A percentile compares a stretch with the other conserved stretches of the same genome.
Conservation (phyloP, 2,797 vertebrate species). For the Parauchenoglanis punctatus region DNA sequence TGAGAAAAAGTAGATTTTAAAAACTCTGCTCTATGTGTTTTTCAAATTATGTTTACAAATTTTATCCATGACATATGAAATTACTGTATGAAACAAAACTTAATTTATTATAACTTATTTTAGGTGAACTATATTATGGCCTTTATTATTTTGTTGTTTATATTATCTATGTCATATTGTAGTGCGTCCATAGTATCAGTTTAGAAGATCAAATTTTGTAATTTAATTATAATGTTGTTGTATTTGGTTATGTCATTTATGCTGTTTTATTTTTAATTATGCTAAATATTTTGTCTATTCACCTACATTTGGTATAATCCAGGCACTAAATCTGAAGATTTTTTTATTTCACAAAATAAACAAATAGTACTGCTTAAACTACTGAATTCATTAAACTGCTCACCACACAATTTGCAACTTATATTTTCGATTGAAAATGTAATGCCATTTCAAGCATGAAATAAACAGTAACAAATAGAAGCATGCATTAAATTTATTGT, state of each 20-base stretch:
- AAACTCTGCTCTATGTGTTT: background rate
- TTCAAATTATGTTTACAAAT: background rate
- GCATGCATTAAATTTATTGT: background rate
- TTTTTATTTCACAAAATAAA: background rate
- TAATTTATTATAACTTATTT: background rate
- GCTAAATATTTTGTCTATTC: background rate
- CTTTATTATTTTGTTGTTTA: background rate
- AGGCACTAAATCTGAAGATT: background rate
- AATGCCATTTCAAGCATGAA: background rate
- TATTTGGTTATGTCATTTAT: background rate
- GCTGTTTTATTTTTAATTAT: background rate
- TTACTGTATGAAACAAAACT: background rate
- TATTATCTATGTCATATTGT: background rate
- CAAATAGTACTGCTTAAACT: too few relatives aligned
- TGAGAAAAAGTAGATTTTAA: background rate
- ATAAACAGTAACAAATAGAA: background rate
- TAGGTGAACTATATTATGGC: background rate
- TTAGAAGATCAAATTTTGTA: background rate
- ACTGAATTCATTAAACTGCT: too few relatives aligned
- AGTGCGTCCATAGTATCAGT: background rate
- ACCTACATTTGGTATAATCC: background rate
- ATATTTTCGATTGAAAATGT: background rate
- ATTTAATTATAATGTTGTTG: background rate
- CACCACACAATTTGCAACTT: too few relatives aligned
- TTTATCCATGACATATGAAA: background rate